Base-by-base conservation (phyloP, 2,113 vertebrate genomes). In the Equus quagga region DNA sequence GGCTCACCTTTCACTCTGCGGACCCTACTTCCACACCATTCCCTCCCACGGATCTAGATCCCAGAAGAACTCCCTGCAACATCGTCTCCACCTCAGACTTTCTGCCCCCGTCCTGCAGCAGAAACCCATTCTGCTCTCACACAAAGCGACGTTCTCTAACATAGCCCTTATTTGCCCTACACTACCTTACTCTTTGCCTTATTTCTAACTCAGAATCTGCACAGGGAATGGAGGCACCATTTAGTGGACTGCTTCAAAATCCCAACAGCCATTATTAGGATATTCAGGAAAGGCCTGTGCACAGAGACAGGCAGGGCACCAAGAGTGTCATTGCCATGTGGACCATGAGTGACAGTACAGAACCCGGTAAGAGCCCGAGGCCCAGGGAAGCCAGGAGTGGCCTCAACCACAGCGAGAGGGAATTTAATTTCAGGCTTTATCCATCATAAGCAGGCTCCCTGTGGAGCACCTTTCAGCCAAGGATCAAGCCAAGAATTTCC, bases 21-120 rank as follows among this genome's bases (percentile, higher is more conserved):
- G 44, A 15, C 4, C 31, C 33, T 14, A 10, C 12, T 33, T 78
- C 44, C 70, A 12, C 36, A 13, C 26, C 8, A 0, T 3, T 18
- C 46, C 28, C 44, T 31, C 18, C 64, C 17, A 1, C 2, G 0
- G 21, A 4, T 21, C 0, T 0, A 24, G 51, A 49, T 26, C 70
- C 13, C 31, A 15, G 10, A 15, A 72, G 64, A 80, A 18, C 58
- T 41, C 67, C 23, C 9, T 15, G 23, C 54, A 54, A 3, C 3
- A 24, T 31, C 6, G 1, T 13, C 51, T 65, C 24, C 54, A 0
- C 19, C 92, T 36, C 10, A 19, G 26, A n/a, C 18, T 23, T n/a
- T 62, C 49, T 60, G 70, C 46, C 56, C 44, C 12, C 1, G 1
- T 3, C 28, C 12, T 12, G 51, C n/a, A 6, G 15, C 12, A 56